Evolutionary conservation across 2,888 invertebrate species (phyloP).

Genomic region (Thera britannica): DNA sequence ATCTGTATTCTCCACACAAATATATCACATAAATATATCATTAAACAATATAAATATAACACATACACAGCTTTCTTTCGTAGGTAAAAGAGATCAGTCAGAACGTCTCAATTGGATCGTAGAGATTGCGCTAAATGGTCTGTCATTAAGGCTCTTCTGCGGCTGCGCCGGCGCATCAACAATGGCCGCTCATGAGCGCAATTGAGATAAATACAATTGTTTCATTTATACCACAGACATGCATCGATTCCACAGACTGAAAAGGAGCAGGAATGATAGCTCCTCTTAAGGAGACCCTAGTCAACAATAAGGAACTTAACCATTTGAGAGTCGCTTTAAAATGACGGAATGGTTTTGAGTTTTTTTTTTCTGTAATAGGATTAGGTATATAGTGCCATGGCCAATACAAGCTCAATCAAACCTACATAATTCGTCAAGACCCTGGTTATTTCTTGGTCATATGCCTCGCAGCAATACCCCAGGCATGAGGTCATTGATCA

Average conservation of each 20-base stretch:
- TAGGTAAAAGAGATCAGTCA: slow-evolving; percentile 9
- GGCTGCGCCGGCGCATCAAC: slow-evolving; percentile 52
- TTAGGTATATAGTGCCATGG: too few relatives aligned
- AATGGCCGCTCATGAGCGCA: slow-evolving; percentile 61
- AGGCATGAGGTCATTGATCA: slow-evolving; percentile 1
- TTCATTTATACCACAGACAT: slow-evolving; percentile 30
- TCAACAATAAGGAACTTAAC: too few relatives aligned
- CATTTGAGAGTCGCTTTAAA: too few relatives aligned
- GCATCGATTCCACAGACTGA: slow-evolving; percentile 21
- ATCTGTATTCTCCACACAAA: too few relatives aligned
- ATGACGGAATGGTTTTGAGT: too few relatives aligned
- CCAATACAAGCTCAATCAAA: too few relatives aligned
- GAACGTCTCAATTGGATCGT: slow-evolving; percentile 47
- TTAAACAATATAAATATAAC: neutral
- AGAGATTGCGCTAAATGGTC: slow-evolving; percentile 65
- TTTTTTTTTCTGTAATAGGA: too few relatives aligned
- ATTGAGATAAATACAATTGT: slow-evolving; percentile 60
- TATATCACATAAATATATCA: too few relatives aligned
- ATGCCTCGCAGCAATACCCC: neutral
- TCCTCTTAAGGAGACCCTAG: too few relatives aligned
- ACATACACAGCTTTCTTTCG: slow-evolving; percentile 1
- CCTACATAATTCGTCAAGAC: neutral
- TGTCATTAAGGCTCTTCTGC: slow-evolving; percentile 64
- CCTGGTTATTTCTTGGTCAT: too few relatives aligned
- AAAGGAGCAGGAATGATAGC: neutral